These are phyloP conservation scores for Achlya flavicornis DNA, from an alignment of 2,888 invertebrate genomes.

Conservation along the genomic window DNA sequence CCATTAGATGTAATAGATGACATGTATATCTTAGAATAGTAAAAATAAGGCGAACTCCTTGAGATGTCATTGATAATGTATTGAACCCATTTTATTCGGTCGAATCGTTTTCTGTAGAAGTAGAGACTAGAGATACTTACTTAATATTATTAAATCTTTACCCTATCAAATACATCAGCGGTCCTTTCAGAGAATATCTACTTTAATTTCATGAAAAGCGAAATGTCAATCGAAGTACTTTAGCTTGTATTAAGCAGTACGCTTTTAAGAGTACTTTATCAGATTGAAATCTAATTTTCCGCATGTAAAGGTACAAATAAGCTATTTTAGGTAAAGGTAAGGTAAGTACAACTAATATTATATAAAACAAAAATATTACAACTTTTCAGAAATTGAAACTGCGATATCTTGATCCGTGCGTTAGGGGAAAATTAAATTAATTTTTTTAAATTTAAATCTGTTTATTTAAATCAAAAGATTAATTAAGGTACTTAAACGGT, in stretches of 20 bases:
- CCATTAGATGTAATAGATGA: no score
- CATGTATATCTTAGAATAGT: background rate
- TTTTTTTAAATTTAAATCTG: no score
- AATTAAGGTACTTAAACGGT: no score
- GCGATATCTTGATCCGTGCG: no score
- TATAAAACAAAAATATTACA: no score
- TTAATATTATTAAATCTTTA: slow-evolving; percentile 61
- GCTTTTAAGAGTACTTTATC: slow-evolving; percentile 32
- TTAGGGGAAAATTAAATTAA: no score
- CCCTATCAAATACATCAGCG: slow-evolving; percentile 46
- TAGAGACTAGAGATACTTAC: slow-evolving; percentile 32
- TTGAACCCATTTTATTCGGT: slow-evolving; percentile 28
- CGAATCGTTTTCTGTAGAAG: slow-evolving; percentile 33
- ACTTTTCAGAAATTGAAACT: no score
- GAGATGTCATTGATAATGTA: background rate
- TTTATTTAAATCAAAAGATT: no score
- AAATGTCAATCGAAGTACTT: background rate
- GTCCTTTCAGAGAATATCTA: slow-evolving; percentile 17
- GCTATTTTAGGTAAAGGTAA: background rate
- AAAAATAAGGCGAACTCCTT: background rate
- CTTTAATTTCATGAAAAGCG: background rate
- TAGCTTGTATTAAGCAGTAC: background rate
- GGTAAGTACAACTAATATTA: no score
- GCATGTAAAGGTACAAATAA: background rate
- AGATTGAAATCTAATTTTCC: slow-evolving; percentile 42